Conservation (phyloP, 2,113 vertebrate species). For the Mesoclemmys tuberculata region DNA sequence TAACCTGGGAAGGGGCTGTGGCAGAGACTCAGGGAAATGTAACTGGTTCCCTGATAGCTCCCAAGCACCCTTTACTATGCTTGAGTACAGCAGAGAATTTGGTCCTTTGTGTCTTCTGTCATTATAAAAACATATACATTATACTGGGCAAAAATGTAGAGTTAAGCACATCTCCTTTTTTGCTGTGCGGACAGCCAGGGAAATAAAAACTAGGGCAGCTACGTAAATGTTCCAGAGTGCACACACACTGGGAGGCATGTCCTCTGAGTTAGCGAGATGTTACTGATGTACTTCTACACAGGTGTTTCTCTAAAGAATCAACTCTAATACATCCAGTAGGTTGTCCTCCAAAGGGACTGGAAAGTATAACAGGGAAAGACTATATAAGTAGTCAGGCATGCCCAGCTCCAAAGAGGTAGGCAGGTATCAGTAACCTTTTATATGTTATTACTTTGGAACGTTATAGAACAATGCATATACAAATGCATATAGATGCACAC, state of each 20-base stretch:
- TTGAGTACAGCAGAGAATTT: background rate
- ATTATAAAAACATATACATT: background rate
- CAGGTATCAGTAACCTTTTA: background rate
- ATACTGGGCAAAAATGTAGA: background rate
- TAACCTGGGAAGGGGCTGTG: background rate
- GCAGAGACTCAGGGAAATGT: background rate
- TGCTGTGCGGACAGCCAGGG: background rate
- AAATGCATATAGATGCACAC: background rate
- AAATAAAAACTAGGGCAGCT: background rate
- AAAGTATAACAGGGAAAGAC: background rate
- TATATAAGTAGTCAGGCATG: no score
- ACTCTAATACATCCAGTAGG: background rate
- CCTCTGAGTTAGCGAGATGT: background rate
- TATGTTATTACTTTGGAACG: background rate
- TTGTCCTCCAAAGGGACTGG: background rate
- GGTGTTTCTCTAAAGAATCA: background rate
- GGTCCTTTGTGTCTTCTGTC: background rate
- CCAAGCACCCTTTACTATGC: background rate
- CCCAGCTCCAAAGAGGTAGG: background rate
- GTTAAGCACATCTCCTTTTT: background rate
- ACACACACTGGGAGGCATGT: background rate
- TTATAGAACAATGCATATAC: background rate
- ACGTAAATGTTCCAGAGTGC: background rate
- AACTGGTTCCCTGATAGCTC: background rate
- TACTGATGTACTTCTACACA: background rate